These are phyloP conservation scores for Augiades crinisus DNA, from an alignment of 2,888 invertebrate species.

Conservation along the genomic window DNA sequence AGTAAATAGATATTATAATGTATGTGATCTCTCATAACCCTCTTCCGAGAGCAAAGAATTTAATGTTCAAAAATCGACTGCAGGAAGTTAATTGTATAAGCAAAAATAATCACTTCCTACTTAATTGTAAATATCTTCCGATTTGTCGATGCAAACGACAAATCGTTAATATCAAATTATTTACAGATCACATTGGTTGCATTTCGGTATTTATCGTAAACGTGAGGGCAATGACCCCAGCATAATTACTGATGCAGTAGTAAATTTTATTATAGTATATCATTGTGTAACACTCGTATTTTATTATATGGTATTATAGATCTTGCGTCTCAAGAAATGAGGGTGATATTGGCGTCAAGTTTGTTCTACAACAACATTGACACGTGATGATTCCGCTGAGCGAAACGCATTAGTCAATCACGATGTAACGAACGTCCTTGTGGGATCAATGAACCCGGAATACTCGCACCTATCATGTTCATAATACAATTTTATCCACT, in stretches of 20 bases:
- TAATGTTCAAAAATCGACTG: too few relatives aligned
- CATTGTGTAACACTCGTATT: slow-evolving; percentile 11
- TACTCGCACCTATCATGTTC: slow-evolving; percentile 42
- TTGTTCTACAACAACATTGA: slow-evolving; percentile 27
- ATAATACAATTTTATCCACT: slow-evolving; percentile 61
- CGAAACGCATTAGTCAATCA: slow-evolving; percentile 39
- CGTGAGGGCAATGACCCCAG: slow-evolving; percentile 44
- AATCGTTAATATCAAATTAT: slow-evolving; percentile 22
- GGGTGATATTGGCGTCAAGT: slow-evolving; percentile 2
- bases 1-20: too few relatives aligned
- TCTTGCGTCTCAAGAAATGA: slow-evolving; percentile 13
- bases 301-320: slow-evolving; percentile 20
- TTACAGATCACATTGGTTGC: slow-evolving; percentile 22
- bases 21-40: too few relatives aligned
- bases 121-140: not conserved
- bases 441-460: slow-evolving; percentile 70
- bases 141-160: not conserved
- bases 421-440: slow-evolving; percentile 65
- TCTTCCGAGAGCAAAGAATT: too few relatives aligned
- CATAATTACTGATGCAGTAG: slow-evolving; percentile 43
- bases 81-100: not conserved
- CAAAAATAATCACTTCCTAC: not conserved
- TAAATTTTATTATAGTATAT: slow-evolving; percentile 39
- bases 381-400: slow-evolving; percentile 38
- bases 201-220: slow-evolving; percentile 25